phyloP scores from a whole-genome alignment of 2,113 vertebrate genomes.

The Lota lota region DNA sequence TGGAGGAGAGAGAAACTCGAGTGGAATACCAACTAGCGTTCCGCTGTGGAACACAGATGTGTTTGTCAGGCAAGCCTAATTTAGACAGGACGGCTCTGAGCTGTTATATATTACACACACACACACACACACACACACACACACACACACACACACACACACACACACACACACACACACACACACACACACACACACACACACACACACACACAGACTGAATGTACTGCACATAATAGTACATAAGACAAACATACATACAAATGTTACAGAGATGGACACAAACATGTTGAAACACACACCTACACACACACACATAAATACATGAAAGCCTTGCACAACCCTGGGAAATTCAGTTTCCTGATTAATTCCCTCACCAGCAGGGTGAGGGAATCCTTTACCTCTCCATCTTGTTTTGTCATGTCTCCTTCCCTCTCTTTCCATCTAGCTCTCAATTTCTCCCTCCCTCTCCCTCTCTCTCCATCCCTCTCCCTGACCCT shows the following conservation, averaged over 20 bases:
- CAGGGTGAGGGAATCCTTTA: too few species aligned
- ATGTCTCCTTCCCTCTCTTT: conserved; percentile 10
- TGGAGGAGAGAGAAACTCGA: too few species aligned
- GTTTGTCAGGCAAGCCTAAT: too few species aligned
- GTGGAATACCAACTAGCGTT: too few species aligned
- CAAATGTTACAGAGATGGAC: conserved; percentile 34
- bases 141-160: conserved; percentile 5
- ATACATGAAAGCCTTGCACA: conserved; percentile 45
- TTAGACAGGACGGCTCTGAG: too few species aligned
- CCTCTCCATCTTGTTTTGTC: not conserved
- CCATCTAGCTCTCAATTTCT: not conserved
- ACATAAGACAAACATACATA: not conserved
- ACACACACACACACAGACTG: not conserved
- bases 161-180: conserved; percentile 5
- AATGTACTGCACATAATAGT: too few species aligned
- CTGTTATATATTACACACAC: too few species aligned
- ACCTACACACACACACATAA: conserved; percentile 32
- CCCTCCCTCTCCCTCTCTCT: conserved; percentile 2
- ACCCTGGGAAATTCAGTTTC: conserved; percentile 20
- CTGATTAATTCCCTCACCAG: not conserved
- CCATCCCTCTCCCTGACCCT: not conserved
- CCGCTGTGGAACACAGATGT: too few species aligned
- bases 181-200: not conserved
- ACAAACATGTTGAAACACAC: conserved; percentile 1
- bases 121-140: too few species aligned